Base-by-base conservation (phyloP, 1,140 invertebrate genomes). In the Listronotus bonariensis region DNA sequence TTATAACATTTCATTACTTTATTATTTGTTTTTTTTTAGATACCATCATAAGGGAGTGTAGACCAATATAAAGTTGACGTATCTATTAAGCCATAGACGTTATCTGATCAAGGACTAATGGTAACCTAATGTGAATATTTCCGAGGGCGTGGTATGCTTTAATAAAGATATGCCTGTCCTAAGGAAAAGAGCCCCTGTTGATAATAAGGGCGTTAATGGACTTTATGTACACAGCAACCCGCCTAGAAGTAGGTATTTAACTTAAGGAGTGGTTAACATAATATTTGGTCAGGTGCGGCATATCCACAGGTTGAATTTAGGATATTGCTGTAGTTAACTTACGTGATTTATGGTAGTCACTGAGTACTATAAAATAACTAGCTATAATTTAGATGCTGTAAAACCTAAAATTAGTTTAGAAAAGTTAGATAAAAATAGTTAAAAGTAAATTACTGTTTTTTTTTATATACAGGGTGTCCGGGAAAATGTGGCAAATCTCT, bases 161-260 rank as follows among this genome's bases (percentile, higher is more conserved):
- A 14, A 34, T 18, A 14, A 12, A 46, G 20, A 60, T 20, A 70
- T 67, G 68, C 60, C 65, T 8, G 54, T 67, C 3, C 38, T 67
- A 38, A 67, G 61, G 57, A 69, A 64, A 58, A 57, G 64, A 32
- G 58, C 59, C 12, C 42, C 45, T 5, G 26, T 41, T 3, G 66
- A 68, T 18, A 63, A 51, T 38, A 70, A 67, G 48, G 62, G 51
- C 15, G 18, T 61, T 43, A 84, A 84, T 75, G 83, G 82, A 17
- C 70, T 85, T 0, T 86, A 82, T 61, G 77, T 84, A 7, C 84
- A 86, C 70, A 82, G 81, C 66, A 85, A 79, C 63, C 82, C 80
- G 15, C 84, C 84, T 6, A 82, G 81, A 80, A 70, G 84, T 86
- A 77, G 63, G 46, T 61, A 46, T 51, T 54, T 11, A 42, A 26